Base-by-base conservation (phyloP, 2,888 invertebrate species). In the Caenorhabditis afra region DNA sequence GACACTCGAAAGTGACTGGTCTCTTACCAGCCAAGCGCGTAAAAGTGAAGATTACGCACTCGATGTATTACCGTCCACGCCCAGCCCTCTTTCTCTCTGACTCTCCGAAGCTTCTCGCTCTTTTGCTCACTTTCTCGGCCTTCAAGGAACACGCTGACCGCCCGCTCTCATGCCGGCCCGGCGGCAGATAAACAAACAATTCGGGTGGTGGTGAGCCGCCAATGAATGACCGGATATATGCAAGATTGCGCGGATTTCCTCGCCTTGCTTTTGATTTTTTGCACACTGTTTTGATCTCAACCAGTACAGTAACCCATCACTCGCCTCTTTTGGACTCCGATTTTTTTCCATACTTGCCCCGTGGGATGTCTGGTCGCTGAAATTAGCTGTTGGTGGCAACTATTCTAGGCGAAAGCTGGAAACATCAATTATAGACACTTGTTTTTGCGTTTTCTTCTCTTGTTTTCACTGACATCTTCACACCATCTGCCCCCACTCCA, bases 391-490 rank as follows among this genome's bases (percentile, higher is more conserved):
- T 62, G 53, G 53, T 50, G 45, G 61, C 45, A 52, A 44, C 61
- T 45, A 16, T 47, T 39, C 37, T 45, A 20, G 64, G 58, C 41
- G 50, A 58, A 64, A 59, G 59, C 57, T 64, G 55, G 57, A 55
- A 57, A 58, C 73, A 73, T 74, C 73, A 74, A 74, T 74, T 76
- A 62, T 64, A 61, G 41, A 55, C 76, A 52, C 57, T 76, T 76
- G 61, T 64, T 61, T 66, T 67, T 39, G 41, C 37, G 35, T 44
- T 75, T 49, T 66, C 57, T 66, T 50, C n/a, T 14, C 44, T 45
- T 62, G 53, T 75, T 67, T 75, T 67, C 35, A 45, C 53, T 53
- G 49, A 49, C 45, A 35, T 64, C 57, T 49, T 73, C 71, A 62
- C 62, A 62, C 39, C 50, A 50, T 23, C 44, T 57, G 35, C 7